Conservation (phyloP, 2,888 invertebrate species). For the Drosophila koepferae region DNA sequence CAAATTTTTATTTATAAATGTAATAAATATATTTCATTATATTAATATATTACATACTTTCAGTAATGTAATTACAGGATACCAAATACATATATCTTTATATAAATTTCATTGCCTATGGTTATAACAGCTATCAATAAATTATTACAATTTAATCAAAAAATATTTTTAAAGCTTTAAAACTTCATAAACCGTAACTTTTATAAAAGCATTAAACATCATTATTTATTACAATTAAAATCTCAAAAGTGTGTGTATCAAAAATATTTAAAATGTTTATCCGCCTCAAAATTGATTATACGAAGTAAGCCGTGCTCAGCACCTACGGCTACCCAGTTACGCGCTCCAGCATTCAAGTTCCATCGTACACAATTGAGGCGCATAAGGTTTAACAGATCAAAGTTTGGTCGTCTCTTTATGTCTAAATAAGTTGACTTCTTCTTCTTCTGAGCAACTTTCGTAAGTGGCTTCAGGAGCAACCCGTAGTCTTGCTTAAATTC, state of each 20-base stretch:
- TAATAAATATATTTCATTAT: slow-evolving; percentile 41
- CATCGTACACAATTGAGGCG: slow-evolving; percentile 79
- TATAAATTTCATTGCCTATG: slow-evolving; percentile 23
- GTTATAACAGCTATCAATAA: slow-evolving; percentile 34
- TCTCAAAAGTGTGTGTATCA: slow-evolving; percentile 20
- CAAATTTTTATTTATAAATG: slow-evolving; percentile 33
- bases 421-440: slow-evolving; percentile 41
- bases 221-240: slow-evolving; percentile 20
- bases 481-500: slow-evolving; percentile 79
- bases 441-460: slow-evolving; percentile 38
- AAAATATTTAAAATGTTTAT: slow-evolving; percentile 35
- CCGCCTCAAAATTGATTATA: slow-evolving; percentile 60
- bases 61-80: slow-evolving; percentile 26
- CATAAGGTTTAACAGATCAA: slow-evolving; percentile 59
- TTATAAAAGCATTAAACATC: slow-evolving; percentile 22
- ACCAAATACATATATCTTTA: slow-evolving; percentile 18
- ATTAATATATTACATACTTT: slow-evolving; percentile 28
- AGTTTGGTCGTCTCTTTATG: slow-evolving; percentile 52
- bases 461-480: slow-evolving; percentile 69
- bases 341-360: slow-evolving; percentile 76
- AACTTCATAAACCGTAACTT: slow-evolving; percentile 6
- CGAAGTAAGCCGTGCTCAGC: slow-evolving; percentile 83
- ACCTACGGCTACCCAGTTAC: slow-evolving; percentile 77
- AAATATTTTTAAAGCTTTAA: slow-evolving; percentile 2
- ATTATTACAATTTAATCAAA: slow-evolving; percentile 38